Evolutionary conservation across 2,797 vertebrate species (phyloP), one percentile per base, ranked within the genome.

Genomic region (Coracias cyanogaster): DNA sequence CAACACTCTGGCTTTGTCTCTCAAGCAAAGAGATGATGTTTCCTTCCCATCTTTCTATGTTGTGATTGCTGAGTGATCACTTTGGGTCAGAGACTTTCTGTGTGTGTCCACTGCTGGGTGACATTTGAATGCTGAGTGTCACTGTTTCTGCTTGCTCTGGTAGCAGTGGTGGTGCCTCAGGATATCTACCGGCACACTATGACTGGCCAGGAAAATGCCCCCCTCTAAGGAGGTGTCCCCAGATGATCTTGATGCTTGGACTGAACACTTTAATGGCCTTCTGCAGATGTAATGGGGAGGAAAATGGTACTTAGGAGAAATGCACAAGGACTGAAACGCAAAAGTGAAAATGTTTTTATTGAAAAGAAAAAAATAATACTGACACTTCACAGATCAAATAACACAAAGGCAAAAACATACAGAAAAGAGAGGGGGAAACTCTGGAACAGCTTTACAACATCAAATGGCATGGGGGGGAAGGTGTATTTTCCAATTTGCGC

Each of bases 301-400:
- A 85, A 82, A 90, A 95, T 95, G 88, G 55, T 66, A 82, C 17
- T 84, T 70, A 89, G 82, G 95, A 98, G 95, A 97, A 95, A 97
- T 94, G 97, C 96, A 97, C 96, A 94, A 90, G 94, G 97, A 98
- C 96, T 96, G 96, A 98, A 98, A 98, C 96, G 96, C 92, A 96
- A 97, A 97, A 97, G 72, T 96, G 94, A 98, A 98, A 98, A 98
- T 97, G 96, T 96, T 98, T 43, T 98, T 98, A 98, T 98, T 98
- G 93, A 96, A 97, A 97, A 96, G 80, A 62, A 96, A 95, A 95
- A 95, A 94, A 80, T 89, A 95, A 89, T 89, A 95, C 78, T 82
- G 87, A 90, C 24, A 39, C 51, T 94, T 97, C 96, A 97, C 95
- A 97, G 93, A 98, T 82, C 82, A 97, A 97, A 96, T 93, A 93